Base-by-base conservation (phyloP, 1,140 invertebrate genomes). In the Ptiloglossa arizonensis region DNA sequence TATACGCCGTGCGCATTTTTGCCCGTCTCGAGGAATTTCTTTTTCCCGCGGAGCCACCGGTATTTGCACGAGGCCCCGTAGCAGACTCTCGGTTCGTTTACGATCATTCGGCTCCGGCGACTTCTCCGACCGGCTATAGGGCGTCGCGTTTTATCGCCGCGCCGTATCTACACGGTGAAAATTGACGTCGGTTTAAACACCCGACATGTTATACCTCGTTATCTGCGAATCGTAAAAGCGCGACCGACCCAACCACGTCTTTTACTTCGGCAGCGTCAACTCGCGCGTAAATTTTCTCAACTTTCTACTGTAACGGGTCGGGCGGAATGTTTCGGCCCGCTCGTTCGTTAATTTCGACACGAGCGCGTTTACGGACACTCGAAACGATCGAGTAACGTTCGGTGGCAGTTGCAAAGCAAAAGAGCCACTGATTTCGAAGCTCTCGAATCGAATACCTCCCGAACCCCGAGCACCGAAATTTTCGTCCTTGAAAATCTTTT, bases 181-280 rank as follows among this genome's bases (percentile, higher is more conserved):
- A 62, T 62, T 38, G 35, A 24, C 59, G 59, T 62, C 59, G 35
- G 59, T 41, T 62, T 62, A 62, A 62, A 62, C 59, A 62, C 3
- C 59, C 35, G 35, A 62, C 59, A 41, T 62, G 32, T 38, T 41
- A 41, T 35, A 41, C 35, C 59, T 62, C 35, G 59, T 62, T 62
- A 62, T 62, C 59, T 35, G 35, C n/a, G 35, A 62, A 62, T 38
- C 59, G 35, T 62, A 62, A 62, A 62, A 41, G 59, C 35, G 41
- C 32, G 29, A 5, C 32, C 19, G 3, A 19, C 5, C 29, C n/a
- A 44, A 22, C 35, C 59, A 11, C 59, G 35, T 62, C 59, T 62
- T 38, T 62, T 62, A 41, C 59, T 15, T 38, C n/a, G 35, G 22
- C n/a, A 41, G 38, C n/a, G 59, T 24, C 35, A 62, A 62, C 32